A percentile compares a stretch with the other conserved stretches of the same genome.
These are phyloP conservation scores for Centropus unirufus DNA, from an alignment of 2,113 vertebrate genomes.

Conservation along the genomic window DNA sequence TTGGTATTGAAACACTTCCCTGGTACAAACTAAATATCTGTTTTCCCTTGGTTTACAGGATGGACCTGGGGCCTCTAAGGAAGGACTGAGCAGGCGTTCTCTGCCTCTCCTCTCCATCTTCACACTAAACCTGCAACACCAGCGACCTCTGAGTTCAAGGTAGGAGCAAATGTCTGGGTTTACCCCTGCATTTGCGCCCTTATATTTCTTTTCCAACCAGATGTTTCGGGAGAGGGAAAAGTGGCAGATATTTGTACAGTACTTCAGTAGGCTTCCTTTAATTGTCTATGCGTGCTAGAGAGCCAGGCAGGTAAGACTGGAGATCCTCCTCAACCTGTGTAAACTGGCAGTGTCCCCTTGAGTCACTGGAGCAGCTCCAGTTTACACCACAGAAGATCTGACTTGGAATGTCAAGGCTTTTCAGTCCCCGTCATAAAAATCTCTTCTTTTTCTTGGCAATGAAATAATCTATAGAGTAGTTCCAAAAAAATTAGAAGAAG, in stretches of 20 bases:
- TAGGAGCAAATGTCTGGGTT: background rate
- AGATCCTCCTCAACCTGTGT: background rate
- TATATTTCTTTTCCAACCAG: background rate
- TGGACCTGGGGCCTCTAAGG: background rate
- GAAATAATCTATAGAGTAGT: background rate
- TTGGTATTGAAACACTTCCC: background rate
- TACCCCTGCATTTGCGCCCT: background rate
- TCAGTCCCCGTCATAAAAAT: constrained; percentile 55
- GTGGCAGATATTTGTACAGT: background rate
- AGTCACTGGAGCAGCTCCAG: background rate
- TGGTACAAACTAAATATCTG: background rate
- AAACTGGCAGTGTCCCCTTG: background rate
- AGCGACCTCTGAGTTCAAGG: background rate
- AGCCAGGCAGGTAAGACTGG: background rate
- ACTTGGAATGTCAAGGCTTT: constrained; percentile 39
- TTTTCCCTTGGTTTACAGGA: background rate
- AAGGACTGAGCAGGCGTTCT: background rate
- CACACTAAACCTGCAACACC: background rate
- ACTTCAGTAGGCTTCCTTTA: background rate
- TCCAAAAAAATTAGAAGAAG: constrained; percentile 42
- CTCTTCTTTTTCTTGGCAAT: constrained; percentile 62
- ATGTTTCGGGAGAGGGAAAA: background rate
- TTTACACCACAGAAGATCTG: background rate
- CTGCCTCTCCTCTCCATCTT: background rate
- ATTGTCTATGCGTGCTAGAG: background rate